A percentile compares a stretch with the other conserved stretches of the same genome.
Evolutionary conservation across 2,113 vertebrate genomes (phyloP).

Genomic region (Amphilophus citrinellus): DNA sequence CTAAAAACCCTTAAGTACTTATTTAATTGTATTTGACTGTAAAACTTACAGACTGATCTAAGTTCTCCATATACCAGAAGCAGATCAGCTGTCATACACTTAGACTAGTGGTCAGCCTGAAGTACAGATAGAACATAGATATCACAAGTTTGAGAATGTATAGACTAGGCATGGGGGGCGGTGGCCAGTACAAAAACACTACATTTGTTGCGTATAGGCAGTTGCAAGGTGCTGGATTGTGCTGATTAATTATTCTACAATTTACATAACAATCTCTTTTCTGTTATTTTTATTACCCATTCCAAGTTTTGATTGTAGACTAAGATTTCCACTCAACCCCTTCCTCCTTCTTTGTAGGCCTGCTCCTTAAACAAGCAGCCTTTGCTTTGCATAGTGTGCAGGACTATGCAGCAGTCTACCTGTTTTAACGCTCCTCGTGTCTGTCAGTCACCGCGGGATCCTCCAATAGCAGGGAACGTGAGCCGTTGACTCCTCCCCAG

Average conservation of each 20-base stretch:
- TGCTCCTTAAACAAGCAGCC: neutral
- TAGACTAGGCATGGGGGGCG: neutral
- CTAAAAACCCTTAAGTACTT: neutral
- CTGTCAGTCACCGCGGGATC: constrained; percentile 63
- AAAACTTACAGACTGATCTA: neutral
- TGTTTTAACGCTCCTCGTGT: constrained; percentile 60
- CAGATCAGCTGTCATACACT: neutral
- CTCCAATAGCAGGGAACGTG: constrained; percentile 69
- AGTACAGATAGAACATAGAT: neutral
- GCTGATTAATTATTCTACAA: neutral
- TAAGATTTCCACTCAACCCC: neutral
- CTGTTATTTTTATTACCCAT: neutral
- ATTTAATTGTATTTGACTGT: neutral
- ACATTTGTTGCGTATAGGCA: neutral
- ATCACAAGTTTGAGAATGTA: neutral
- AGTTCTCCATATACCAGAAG: neutral
- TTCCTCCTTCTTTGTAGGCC: neutral
- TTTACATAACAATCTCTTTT: neutral
- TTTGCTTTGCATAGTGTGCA: neutral
- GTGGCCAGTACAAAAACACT: neutral
- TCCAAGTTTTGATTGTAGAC: neutral
- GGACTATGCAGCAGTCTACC: constrained; percentile 65
- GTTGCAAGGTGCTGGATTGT: neutral
- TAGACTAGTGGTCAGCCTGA: neutral
- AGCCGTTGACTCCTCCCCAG: constrained; percentile 72